These are phyloP conservation scores for Mycalesis mineus DNA, from an alignment of 2,888 invertebrate species.

Conservation along the genomic window DNA sequence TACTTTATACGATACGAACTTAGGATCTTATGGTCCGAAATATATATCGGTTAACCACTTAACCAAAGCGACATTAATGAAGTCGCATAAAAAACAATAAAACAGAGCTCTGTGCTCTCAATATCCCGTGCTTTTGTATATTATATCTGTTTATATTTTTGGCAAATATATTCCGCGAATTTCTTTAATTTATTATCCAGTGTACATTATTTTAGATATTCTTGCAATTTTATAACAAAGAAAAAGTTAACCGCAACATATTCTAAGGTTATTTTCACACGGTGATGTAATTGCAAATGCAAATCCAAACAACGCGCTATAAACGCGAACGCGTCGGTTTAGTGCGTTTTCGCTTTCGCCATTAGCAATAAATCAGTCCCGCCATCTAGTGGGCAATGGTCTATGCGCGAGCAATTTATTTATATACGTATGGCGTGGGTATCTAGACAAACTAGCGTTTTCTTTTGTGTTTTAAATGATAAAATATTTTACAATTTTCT, in stretches of 20 bases:
- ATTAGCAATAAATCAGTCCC: conserved; percentile 75
- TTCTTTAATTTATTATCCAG: too few species aligned
- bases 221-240: not conserved
- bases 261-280: conserved; percentile 26
- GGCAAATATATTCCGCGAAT: too few species aligned
- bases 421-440: conserved; percentile 37
- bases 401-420: conserved; percentile 38
- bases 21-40: too few species aligned
- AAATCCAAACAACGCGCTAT: conserved; percentile 62
- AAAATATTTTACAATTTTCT: too few species aligned
- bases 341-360: conserved; percentile 76
- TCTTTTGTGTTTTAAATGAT: not conserved
- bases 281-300: conserved; percentile 57
- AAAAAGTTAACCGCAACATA: conserved; percentile 19
- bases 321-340: conserved; percentile 60
- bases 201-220: not conserved
- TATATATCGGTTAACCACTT: too few species aligned
- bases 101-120: too few species aligned
- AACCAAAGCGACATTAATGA: too few species aligned
- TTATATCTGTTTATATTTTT: too few species aligned
- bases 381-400: conserved; percentile 64
- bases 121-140: too few species aligned
- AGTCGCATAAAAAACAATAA: too few species aligned
- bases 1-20: too few species aligned
- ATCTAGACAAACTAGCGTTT: not conserved